Evolutionary conservation across 2,797 vertebrate genomes (phyloP), one percentile per base, ranked within the genome.

Genomic region (Falco naumanni): DNA sequence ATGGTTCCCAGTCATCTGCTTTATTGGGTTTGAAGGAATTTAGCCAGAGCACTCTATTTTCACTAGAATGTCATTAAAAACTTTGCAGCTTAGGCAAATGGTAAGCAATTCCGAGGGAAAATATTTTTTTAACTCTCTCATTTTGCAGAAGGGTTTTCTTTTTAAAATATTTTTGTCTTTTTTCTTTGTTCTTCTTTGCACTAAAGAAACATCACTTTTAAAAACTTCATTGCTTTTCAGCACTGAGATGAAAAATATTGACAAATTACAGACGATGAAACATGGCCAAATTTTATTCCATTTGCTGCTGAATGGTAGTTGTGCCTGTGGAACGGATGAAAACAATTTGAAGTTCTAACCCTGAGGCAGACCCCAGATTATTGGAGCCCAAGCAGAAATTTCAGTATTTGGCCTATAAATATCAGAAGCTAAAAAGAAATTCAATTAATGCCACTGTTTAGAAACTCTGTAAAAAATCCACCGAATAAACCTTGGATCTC

Each of bases 1-100:
- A 97, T 61, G 57, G 92, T 96, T 96, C 87, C 84, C 93, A 83
- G 88, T 93, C 91, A 74, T 94, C 95, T 97, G 87, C 81, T 97
- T 97, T 97, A 97, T 93, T 97, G 94, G 88, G 94, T 95, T 97
- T 90, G 95, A 95, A 97, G 84, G 92, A 94, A 96, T 91, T 79
- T 95, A 91, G 95, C 90, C 94, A 93, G 89, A 96, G 92, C 6
- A 0, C 56, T 95, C 88, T 70, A 70, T 91, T 96, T 97, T 95
- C 79, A 86, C 85, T 96, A 96, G 84, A 93, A 88, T 53, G 68
- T 85, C 83, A 86, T 96, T 95, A 94, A 95, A 84, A 97, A 87
- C 92, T 97, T 96, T 92, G 87, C 70, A 84, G 93, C 92, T 95
- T 83, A 83, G 87, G 91, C 94, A 93, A 94, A 96, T 92, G 92